Evolutionary conservation across 1,140 invertebrate species (phyloP), one percentile per base, ranked within the genome.

Genomic region (Drosophila nikananu): DNA sequence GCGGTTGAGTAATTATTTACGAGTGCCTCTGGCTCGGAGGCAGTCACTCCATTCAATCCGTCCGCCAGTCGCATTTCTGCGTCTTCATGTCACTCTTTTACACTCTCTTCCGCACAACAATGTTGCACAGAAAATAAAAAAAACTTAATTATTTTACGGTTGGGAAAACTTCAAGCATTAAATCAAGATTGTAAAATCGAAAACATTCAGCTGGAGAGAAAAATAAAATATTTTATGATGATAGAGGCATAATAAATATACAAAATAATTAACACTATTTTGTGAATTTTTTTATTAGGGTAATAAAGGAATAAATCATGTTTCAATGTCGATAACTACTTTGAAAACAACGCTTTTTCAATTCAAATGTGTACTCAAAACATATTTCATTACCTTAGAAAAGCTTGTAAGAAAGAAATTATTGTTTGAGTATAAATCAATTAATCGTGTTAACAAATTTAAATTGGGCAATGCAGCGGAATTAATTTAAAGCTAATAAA

Each of bases 1-100:
- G 62, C 27, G 73, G 75, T 77, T 77, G 64, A 66, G 74, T 77
- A 77, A 77, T 77, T 77, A 77, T 78, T 77, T 77, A 79, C 41
- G 59, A 55, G 54, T 59, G 72, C 81, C 80, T 87, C 74, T 70
- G 49, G 55, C 70, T 73, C 55, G 76, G 59, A 77, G 66, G 58
- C 81, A 78, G 49, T 71, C 49, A 42, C 49, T 68, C 32, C 35
- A 66, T 46, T 71, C 49, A 66, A 9, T 46, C 64, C 27, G 67
- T 46, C 49, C 37, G 67, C 30, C 44, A 54, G 44, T 71, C 30
- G 41, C 68, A 81, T 89, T 83, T 82, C 55, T 74, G 44, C 51
- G 44, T 63, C 62, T 61, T 46, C 41, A 21, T 44, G 55, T 37
- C 59, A 51, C 58, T 68, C 58, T 27, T 25, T 52, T 54, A 32